Conservation (phyloP, 2,113 vertebrate species). For the Illadopsis cleaveri region DNA sequence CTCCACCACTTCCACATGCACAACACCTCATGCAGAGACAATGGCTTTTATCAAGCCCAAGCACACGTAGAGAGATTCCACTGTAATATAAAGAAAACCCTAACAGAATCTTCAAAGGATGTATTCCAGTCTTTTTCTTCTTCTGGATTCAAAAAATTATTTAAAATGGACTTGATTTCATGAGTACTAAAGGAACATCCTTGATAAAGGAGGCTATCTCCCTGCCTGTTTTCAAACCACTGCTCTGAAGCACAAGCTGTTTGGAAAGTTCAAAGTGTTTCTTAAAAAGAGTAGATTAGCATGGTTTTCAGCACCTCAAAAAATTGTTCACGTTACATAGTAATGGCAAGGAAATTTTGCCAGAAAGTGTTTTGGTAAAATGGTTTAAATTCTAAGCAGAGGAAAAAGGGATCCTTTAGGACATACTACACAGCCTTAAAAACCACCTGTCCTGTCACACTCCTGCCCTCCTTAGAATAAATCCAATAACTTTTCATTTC, state of each 20-base stretch:
- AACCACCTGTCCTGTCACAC: not conserved
- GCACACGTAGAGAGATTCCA: not conserved
- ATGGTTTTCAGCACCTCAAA: not conserved
- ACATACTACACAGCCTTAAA: not conserved
- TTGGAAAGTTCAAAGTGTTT: not conserved
- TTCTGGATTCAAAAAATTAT: not conserved
- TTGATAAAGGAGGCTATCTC: conserved; percentile 11
- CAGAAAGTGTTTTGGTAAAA: not conserved
- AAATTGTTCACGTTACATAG: not conserved
- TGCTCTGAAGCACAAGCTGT: not conserved
- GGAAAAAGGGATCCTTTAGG: not conserved
- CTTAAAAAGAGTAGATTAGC: not conserved
- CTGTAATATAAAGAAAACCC: fast-evolving
- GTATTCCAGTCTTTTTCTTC: not conserved
- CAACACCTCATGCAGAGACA: not conserved
- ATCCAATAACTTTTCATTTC: conserved; percentile 35
- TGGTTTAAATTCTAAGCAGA: not conserved
- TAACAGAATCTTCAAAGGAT: not conserved
- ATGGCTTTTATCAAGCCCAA: not conserved
- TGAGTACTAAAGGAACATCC: not conserved
- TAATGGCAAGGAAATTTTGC: not conserved
- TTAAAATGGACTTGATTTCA: not conserved
- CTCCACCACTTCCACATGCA: not conserved
- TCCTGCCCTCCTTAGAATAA: not conserved
- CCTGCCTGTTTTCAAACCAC: not conserved